Evolutionary conservation across 2,888 invertebrate species (phyloP).

Genomic region (Caenorhabditis uteleia): DNA sequence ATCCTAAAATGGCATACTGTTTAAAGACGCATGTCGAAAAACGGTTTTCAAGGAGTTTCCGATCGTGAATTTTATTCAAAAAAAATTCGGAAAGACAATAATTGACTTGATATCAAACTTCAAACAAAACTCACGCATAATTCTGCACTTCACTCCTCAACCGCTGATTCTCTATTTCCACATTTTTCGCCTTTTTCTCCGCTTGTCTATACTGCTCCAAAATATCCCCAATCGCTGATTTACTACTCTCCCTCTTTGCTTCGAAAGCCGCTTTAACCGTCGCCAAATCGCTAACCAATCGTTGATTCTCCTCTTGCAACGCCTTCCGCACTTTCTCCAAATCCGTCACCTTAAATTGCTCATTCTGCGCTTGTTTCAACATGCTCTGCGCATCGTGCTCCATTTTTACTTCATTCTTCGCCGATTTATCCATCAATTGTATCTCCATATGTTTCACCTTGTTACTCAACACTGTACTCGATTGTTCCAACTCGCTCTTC

Average conservation of each 20-base stretch:
- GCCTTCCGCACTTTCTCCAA: conserved; percentile 28
- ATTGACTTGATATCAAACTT: too few relatives aligned
- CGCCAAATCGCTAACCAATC: conserved; percentile 19
- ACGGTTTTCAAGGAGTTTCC: too few relatives aligned
- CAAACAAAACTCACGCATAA: conserved; percentile 6
- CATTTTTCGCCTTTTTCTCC: conserved; percentile 29
- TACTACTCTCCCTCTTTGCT: conserved; percentile 30
- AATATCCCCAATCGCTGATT: conserved; percentile 31
- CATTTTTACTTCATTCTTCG: conserved; percentile 47
- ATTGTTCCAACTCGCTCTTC: conserved; percentile 38
- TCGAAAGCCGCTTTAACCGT: conserved; percentile 37
- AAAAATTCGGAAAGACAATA: too few relatives aligned
- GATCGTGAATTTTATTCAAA: not conserved
- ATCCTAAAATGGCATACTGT: too few relatives aligned
- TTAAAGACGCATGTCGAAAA: too few relatives aligned
- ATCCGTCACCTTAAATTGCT: conserved; percentile 33
- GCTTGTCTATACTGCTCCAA: conserved; percentile 32
- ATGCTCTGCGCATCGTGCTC: conserved; percentile 43
- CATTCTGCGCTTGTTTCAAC: conserved; percentile 38
- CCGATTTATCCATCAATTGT: conserved; percentile 43
- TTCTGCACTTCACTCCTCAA: conserved; percentile 22
- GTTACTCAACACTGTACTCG: conserved; percentile 5
- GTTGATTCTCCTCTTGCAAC: conserved; percentile 26
- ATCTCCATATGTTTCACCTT: conserved; percentile 34
- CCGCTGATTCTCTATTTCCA: conserved; percentile 23